These are phyloP conservation scores for Mythimna albipuncta DNA, from an alignment of 2,888 invertebrate species.

Conservation along the genomic window DNA sequence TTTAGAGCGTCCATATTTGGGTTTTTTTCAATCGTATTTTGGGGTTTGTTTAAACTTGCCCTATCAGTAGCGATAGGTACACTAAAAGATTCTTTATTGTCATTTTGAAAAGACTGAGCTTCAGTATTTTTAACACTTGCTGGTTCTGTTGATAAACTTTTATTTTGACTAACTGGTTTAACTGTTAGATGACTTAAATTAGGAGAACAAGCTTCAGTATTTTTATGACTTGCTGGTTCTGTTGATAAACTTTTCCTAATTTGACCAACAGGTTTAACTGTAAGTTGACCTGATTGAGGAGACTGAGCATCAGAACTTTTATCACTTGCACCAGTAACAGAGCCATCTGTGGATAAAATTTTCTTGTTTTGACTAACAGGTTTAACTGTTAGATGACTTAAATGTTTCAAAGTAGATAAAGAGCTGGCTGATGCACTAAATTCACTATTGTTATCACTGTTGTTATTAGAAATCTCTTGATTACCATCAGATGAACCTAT, in stretches of 20 bases:
- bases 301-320: conserved; percentile 20
- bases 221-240: conserved; percentile 10
- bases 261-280: too few species aligned
- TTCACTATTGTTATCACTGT: conserved; percentile 12
- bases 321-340: neutral
- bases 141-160: conserved; percentile 30
- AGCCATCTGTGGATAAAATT: conserved; percentile 27
- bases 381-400: conserved; percentile 81
- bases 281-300: too few species aligned
- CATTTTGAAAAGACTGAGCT: conserved; percentile 11
- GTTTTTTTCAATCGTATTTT: conserved; percentile 40
- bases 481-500: conserved; percentile 14
- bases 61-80: conserved; percentile 22
- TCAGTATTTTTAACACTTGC: conserved; percentile 18
- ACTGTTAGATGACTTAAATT: conserved; percentile 78
- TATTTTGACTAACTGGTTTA: conserved; percentile 73
- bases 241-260: too few species aligned
- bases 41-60: conserved; percentile 18
- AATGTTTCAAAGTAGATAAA: conserved; percentile 76
- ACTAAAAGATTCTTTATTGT: conserved; percentile 20
- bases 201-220: conserved; percentile 14
- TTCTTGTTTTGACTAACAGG: conserved; percentile 68
- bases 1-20: conserved; percentile 68
- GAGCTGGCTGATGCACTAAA: conserved; percentile 53
- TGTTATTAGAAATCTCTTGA: conserved; percentile 17